These are phyloP conservation scores for Odontamblyopus lacepedii DNA, from an alignment of 2,797 vertebrate species.

Conservation along the genomic window DNA sequence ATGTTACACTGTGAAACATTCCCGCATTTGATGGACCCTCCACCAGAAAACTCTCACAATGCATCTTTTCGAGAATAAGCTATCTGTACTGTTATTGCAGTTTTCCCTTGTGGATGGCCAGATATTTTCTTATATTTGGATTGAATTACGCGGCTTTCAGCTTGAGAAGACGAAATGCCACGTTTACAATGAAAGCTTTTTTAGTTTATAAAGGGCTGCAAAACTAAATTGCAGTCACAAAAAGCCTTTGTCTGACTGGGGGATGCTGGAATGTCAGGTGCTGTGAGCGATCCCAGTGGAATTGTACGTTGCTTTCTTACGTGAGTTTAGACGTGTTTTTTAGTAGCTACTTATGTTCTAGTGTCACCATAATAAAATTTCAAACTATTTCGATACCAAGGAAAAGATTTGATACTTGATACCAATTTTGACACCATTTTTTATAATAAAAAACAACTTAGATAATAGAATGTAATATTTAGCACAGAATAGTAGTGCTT, in stretches of 20 bases:
- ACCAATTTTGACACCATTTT: no score
- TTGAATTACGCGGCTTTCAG: conserved; percentile 38
- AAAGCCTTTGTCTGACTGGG: conserved; percentile 8
- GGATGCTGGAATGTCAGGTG: conserved; percentile 7
- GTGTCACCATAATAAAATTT: no score
- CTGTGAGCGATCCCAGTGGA: background rate
- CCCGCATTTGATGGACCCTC: no score
- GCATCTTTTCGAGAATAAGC: background rate
- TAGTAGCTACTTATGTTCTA: conserved; percentile 2
- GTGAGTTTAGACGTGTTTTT: background rate
- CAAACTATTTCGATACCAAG: no score
- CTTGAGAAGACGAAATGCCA: conserved; percentile 34
- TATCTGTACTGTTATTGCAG: conserved; percentile 13
- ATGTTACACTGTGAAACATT: no score
- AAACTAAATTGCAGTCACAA: conserved; percentile 8
- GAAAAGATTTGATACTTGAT: no score
- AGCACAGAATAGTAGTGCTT: no score
- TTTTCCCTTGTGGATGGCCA: conserved; percentile 28
- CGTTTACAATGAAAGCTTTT: conserved; percentile 23
- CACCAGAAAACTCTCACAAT: no score
- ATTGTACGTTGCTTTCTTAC: background rate
- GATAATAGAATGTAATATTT: no score
- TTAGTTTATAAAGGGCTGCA: conserved; percentile 13
- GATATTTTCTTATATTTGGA: conserved; percentile 37
- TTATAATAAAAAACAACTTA: no score